Conservation (phyloP, 1,140 invertebrate genomes). For the Anastrepha ludens region DNA sequence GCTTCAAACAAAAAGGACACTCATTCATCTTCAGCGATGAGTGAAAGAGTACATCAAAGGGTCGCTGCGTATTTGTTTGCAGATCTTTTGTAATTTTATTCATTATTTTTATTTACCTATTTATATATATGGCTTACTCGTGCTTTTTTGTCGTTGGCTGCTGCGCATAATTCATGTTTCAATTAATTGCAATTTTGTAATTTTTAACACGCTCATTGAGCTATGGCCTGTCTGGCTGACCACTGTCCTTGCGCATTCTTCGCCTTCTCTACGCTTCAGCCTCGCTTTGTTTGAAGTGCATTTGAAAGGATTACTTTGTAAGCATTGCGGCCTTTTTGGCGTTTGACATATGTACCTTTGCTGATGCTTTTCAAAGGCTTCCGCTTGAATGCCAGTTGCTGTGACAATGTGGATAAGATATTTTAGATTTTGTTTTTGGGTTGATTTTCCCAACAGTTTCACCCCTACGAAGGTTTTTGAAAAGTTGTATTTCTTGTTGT, state of each 20-base stretch:
- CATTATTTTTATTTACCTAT: slow-evolving; percentile 49
- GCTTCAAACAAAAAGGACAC: slow-evolving; percentile 37
- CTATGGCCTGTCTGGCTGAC: slow-evolving; percentile 10
- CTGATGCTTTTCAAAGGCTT: not conserved
- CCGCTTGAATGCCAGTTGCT: not conserved
- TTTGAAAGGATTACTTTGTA: slow-evolving; percentile 47
- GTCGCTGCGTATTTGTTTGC: slow-evolving; percentile 37
- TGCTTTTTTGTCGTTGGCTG: slow-evolving; percentile 55
- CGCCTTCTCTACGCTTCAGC: not conserved
- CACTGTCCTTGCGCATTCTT: slow-evolving; percentile 35
- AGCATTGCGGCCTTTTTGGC: not conserved
- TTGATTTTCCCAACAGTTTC: not conserved
- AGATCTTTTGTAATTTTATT: slow-evolving; percentile 51
- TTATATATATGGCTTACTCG: not conserved
- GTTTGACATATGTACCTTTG: not conserved
- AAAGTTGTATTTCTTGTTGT: not conserved
- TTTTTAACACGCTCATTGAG: slow-evolving; percentile 51
- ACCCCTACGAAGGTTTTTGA: not conserved
- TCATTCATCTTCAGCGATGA: slow-evolving; percentile 39
- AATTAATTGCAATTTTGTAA: slow-evolving; percentile 72
- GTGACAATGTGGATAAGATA: not conserved
- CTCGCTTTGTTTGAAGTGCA: not conserved
- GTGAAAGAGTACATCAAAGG: slow-evolving; percentile 36
- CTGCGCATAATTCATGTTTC: slow-evolving; percentile 73
- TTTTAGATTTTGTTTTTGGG: not conserved